Conservation (phyloP, 2,797 vertebrate genomes). For the Chiloscyllium punctatum region DNA sequence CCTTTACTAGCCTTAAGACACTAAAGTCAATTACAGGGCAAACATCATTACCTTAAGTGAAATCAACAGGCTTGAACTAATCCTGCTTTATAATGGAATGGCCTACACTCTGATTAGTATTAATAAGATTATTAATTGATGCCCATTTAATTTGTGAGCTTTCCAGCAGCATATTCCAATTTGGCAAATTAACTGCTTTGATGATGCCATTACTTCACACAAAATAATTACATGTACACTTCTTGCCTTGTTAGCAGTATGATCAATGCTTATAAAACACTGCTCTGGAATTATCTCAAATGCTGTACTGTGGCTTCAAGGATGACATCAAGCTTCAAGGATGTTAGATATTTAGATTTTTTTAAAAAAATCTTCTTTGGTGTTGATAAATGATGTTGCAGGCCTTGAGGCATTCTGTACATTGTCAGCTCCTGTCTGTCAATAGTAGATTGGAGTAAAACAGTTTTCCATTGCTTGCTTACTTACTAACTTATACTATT, state of each 20-base stretch:
- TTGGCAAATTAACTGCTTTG: constrained; percentile 13
- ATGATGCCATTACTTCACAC: constrained; percentile 21
- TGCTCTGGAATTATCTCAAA: constrained; percentile 8
- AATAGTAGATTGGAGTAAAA: not conserved
- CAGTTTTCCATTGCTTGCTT: not conserved
- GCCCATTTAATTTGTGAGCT: constrained; percentile 7
- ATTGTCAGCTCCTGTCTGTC: not conserved
- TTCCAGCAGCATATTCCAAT: not conserved
- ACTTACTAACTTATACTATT: not conserved
- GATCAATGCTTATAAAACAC: constrained; percentile 20
- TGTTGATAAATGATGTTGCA: not conserved
- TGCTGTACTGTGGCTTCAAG: not conserved
- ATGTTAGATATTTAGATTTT: not conserved
- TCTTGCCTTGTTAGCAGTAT: not conserved
- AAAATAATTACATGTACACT: constrained; percentile 3
- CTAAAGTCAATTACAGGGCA: not conserved
- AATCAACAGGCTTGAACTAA: constrained; percentile 1
- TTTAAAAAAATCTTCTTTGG: not conserved
- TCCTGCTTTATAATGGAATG: not conserved
- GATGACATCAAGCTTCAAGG: not conserved
- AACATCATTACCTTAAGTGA: not conserved
- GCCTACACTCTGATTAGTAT: constrained; percentile 5
- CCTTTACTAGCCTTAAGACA: not conserved
- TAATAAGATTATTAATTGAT: constrained; percentile 20
- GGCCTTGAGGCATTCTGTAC: not conserved